These are phyloP conservation scores for Lasius platythorax DNA, from an alignment of 2,888 invertebrate genomes.

Conservation along the genomic window DNA sequence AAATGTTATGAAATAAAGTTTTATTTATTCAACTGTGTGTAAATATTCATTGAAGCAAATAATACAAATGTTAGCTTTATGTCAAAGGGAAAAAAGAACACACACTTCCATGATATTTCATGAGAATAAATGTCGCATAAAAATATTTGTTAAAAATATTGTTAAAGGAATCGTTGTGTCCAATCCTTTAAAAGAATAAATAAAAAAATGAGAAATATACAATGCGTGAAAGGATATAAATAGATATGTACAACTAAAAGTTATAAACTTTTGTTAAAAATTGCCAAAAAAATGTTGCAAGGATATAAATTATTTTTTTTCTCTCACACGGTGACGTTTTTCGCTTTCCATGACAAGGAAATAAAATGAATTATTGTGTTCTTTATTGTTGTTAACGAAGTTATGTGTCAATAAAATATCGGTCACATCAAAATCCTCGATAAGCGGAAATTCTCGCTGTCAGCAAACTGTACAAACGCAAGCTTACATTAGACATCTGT, in stretches of 20 bases:
- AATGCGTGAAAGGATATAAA: background rate
- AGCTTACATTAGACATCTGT: slow-evolving; percentile 42
- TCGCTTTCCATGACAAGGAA: background rate
- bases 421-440: background rate
- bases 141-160: slow-evolving; percentile 19
- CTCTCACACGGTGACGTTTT: background rate
- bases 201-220: background rate
- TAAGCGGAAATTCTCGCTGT: slow-evolving; percentile 7
- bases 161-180: slow-evolving; percentile 12
- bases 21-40: slow-evolving; percentile 25
- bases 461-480: slow-evolving; percentile 6
- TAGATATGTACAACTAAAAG: background rate
- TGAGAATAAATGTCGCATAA: slow-evolving; percentile 24
- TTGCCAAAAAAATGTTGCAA: background rate
- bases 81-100: background rate
- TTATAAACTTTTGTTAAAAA: background rate
- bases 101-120: background rate
- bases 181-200: background rate
- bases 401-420: background rate
- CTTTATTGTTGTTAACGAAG: background rate
- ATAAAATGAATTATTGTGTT: background rate
- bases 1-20: background rate
- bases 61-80: slow-evolving; percentile 13
- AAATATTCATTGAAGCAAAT: slow-evolving; percentile 36
- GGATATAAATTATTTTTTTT: background rate